Evolutionary conservation across 2,888 invertebrate species (phyloP).

Genomic region (Aphodius granarius): DNA sequence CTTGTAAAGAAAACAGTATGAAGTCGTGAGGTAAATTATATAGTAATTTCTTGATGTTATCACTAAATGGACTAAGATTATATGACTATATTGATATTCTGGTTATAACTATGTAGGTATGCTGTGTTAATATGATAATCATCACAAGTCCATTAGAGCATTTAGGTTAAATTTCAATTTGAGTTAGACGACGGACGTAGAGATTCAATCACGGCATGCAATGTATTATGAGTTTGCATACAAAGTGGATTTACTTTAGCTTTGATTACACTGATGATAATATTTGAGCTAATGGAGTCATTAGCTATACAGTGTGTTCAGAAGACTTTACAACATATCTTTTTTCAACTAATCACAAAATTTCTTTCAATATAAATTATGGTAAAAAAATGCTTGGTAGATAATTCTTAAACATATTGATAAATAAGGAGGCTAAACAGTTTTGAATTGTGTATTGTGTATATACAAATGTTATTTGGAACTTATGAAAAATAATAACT

Average conservation of each 20-base stretch:
- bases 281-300: neutral
- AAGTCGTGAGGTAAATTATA: neutral
- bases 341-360: too few species aligned
- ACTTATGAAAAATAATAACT: too few species aligned
- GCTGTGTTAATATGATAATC: neutral
- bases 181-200: neutral
- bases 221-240: neutral
- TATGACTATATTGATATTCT: neutral
- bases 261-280: neutral
- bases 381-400: too few species aligned
- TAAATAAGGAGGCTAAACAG: too few species aligned
- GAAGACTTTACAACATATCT: too few species aligned
- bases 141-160: neutral
- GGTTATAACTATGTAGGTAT: neutral
- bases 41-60: neutral
- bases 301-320: neutral
- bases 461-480: too few species aligned
- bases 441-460: too few species aligned
- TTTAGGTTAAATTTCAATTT: neutral
- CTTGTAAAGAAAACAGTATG: neutral
- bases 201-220: neutral
- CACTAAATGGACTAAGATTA: neutral
- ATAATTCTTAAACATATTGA: too few species aligned
- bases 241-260: neutral
- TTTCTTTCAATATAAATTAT: too few species aligned